Evolutionary conservation across 2,797 vertebrate genomes (phyloP).

Genomic region (Odontamblyopus rebecca): DNA sequence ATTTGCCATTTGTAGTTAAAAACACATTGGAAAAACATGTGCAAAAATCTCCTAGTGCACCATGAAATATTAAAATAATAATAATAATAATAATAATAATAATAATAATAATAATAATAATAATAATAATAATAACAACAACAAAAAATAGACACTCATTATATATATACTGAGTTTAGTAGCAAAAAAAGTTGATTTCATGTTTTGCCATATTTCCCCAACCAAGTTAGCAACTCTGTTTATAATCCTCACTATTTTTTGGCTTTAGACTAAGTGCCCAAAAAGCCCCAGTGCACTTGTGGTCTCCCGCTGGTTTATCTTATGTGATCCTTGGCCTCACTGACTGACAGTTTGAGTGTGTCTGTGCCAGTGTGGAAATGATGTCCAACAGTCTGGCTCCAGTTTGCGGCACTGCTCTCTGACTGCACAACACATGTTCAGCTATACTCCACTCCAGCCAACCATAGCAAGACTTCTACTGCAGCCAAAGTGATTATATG

Average conservation of each 20-base stretch:
- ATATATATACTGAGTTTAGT: too few relatives aligned
- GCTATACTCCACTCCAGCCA: neutral
- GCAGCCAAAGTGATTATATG: neutral
- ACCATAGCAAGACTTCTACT: neutral
- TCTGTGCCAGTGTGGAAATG: neutral
- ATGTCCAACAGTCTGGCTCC: slow-evolving; percentile 7
- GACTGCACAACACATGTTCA: slow-evolving; percentile 5
- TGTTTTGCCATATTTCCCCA: neutral
- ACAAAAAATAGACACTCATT: too few relatives aligned
- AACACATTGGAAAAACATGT: too few relatives aligned
- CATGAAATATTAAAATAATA: too few relatives aligned
- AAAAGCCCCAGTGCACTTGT: neutral
- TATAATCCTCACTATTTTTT: neutral
- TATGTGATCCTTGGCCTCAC: slow-evolving; percentile 1
- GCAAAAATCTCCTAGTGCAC: too few relatives aligned
- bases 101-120: too few relatives aligned
- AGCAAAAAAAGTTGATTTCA: too few relatives aligned
- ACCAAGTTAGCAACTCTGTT: neutral
- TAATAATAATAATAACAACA: too few relatives aligned
- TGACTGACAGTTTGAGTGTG: slow-evolving; percentile 5
- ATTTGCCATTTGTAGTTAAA: too few relatives aligned
- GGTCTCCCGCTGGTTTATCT: neutral
- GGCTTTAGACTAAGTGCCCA: neutral
- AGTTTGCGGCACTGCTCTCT: neutral
- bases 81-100: too few relatives aligned